phyloP scores from a whole-genome alignment of 2,888 invertebrate species.

The Sarcophaga carnaria region DNA sequence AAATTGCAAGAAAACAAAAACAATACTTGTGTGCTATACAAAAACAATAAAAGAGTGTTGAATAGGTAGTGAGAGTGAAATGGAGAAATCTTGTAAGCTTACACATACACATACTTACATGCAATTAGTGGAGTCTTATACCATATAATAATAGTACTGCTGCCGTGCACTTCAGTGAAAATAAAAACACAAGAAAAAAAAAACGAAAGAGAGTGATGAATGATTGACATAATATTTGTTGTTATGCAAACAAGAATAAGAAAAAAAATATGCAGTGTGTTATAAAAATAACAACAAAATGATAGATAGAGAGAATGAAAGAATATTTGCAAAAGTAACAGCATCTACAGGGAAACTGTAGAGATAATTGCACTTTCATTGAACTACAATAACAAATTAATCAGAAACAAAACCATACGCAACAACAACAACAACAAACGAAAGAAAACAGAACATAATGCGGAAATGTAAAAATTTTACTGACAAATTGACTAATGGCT shows the following conservation, averaged over 20 bases:
- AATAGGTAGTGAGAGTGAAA: constrained; percentile 58
- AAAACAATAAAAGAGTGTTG: constrained; percentile 13
- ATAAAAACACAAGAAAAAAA: not conserved
- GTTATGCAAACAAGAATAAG: not conserved
- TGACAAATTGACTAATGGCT: no score
- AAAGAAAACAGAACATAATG: not conserved
- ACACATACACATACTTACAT: not conserved
- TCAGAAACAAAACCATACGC: not conserved
- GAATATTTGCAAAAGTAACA: not conserved
- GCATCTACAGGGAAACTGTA: not conserved
- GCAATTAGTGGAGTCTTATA: no score
- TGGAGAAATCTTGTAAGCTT: constrained; percentile 29
- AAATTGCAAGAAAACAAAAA: not conserved
- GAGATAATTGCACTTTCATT: constrained; percentile 19
- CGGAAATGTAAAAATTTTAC: not conserved
- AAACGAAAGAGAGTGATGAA: not conserved
- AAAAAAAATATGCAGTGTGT: not conserved
- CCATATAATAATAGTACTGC: no score
- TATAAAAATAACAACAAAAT: no score
- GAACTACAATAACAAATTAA: not conserved
- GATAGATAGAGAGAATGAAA: no score
- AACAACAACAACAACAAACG: not conserved
- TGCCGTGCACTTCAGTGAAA: not conserved
- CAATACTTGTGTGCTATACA: no score
- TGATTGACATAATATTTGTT: constrained; percentile 6